phyloP scores from a whole-genome alignment of 2,888 invertebrate species.

The Agrilus mali region DNA sequence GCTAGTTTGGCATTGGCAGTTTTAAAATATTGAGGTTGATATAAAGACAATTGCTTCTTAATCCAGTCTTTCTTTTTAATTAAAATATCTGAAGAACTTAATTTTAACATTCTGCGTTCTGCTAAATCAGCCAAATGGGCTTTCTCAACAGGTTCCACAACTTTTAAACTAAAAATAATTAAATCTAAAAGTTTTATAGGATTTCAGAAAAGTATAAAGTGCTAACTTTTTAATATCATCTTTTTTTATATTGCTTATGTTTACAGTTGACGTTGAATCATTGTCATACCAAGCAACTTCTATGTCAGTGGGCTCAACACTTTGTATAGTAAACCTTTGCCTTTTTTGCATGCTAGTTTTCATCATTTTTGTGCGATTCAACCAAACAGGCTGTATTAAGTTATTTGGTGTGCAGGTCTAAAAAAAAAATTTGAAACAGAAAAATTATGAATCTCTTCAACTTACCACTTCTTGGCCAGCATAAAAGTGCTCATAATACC shows the following conservation, averaged over 20 bases:
- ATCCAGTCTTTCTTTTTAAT: constrained; percentile 70
- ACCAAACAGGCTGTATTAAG: constrained; percentile 69
- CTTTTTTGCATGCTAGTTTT: constrained; percentile 34
- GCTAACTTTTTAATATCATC: constrained; percentile 58
- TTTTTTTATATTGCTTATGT: constrained; percentile 58
- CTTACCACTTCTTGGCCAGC: constrained; percentile 33
- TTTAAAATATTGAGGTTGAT: constrained; percentile 20
- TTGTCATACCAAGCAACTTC: constrained; percentile 72
- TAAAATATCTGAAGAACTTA: constrained; percentile 62
- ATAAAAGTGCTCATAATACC: constrained; percentile 26
- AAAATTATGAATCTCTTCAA: constrained; percentile 2
- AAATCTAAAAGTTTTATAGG: neutral
- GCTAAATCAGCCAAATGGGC: constrained; percentile 74
- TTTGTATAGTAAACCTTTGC: constrained; percentile 61
- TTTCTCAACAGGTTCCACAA: constrained; percentile 76
- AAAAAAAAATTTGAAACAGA: constrained; percentile 14
- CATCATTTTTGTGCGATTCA: constrained; percentile 63
- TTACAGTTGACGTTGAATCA: constrained; percentile 43
- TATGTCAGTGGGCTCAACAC: constrained; percentile 66
- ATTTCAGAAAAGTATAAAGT: constrained; percentile 4
- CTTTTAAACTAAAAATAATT: constrained; percentile 47
- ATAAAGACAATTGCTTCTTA: constrained; percentile 38
- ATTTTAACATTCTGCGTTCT: constrained; percentile 73
- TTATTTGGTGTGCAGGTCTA: constrained; percentile 40
- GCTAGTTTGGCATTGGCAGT: neutral